Base-by-base conservation (phyloP, 2,113 vertebrate species). In the Argyrosomus japonicus region DNA sequence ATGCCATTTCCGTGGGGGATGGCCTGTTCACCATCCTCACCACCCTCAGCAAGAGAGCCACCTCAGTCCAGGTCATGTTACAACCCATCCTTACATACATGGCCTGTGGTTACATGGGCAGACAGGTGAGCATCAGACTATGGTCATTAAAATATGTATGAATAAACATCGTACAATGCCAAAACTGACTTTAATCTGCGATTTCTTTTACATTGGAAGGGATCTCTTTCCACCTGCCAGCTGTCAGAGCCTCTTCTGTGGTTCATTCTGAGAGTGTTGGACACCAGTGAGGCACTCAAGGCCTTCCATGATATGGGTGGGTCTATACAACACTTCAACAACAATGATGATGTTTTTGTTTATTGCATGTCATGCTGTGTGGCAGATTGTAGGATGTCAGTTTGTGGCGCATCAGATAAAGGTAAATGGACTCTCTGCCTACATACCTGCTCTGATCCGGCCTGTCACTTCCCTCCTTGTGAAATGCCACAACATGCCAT, bases 61-160 rank as follows among this genome's bases (percentile, higher is more conserved):
- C 97, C 25, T 97, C 98, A 0, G 97, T 99, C 29, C 98, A 99
- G 91, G 97, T 98, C 91, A 99, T 99, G 98, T 90, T 99, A 62
- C 98, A 99, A 92, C 98, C 98, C 73, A 98, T 99, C 92, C 96
- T 99, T 90, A 99, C 98, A 6, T 99, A 99, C 92, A 99, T 99
- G 98, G 98, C 98, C 75, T 99, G 98, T 92, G 98, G 98, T 0
- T 99, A 99, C 92, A 99, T 99, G 98, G 98, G 98, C 78, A 96
- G 98, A 93, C 98, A 99, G 93, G 98, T 99, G 89, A 87, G 77
- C 9, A 4, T 48, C 36, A 21, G 2, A 32, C 51, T 21, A 18
- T 19, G 11, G 1, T 32, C 19, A 43, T 48, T 53, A 5, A 62
- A 50, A 23, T 25, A 9, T 0, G 2, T 48, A 5, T 72, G 2